These are phyloP conservation scores for Chaenocephalus aceratus DNA, from an alignment of 2,113 vertebrate species.

Conservation along the genomic window DNA sequence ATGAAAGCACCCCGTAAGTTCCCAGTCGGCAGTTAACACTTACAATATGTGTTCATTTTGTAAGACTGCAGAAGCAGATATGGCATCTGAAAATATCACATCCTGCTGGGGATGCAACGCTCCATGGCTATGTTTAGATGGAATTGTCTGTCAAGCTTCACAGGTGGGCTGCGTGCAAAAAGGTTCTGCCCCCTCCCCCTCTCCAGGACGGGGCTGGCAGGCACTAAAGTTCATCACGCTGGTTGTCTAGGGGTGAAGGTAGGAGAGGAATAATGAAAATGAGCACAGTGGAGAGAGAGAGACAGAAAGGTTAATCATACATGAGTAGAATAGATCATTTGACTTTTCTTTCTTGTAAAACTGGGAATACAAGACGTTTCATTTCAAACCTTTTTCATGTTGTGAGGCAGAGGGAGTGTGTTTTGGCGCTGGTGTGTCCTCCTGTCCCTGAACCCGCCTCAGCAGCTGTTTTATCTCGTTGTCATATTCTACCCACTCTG, in stretches of 20 bases:
- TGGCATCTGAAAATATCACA: slow-evolving; percentile 57
- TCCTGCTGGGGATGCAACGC: slow-evolving; percentile 52
- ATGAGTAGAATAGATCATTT: not conserved
- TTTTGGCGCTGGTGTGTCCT: slow-evolving; percentile 36
- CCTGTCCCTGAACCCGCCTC: slow-evolving; percentile 76
- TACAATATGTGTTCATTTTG: slow-evolving; percentile 36
- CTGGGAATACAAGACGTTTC: not conserved
- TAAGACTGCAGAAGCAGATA: slow-evolving; percentile 52
- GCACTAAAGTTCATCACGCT: slow-evolving; percentile 92
- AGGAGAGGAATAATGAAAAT: slow-evolving; percentile 26
- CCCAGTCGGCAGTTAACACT: slow-evolving; percentile 49
- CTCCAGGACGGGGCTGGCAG: slow-evolving; percentile 48
- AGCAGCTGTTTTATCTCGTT: slow-evolving; percentile 88
- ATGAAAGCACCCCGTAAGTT: slow-evolving; percentile 18
- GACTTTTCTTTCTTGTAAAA: slow-evolving; percentile 1
- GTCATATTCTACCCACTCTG: slow-evolving; percentile 94
- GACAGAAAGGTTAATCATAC: slow-evolving; percentile 10
- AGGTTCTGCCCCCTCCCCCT: slow-evolving; percentile 54
- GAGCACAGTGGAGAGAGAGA: not conserved
- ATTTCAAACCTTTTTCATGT: slow-evolving; percentile 62
- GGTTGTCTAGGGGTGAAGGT: slow-evolving; percentile 70
- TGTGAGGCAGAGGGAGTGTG: slow-evolving; percentile 30
- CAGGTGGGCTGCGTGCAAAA: slow-evolving; percentile 64
- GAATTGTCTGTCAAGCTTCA: slow-evolving; percentile 70
- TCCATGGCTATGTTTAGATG: slow-evolving; percentile 66